A percentile compares a stretch with the other conserved stretches of the same genome.
phyloP scores from a whole-genome alignment of 2,888 invertebrate genomes.

The Sicus ferrugineus region DNA sequence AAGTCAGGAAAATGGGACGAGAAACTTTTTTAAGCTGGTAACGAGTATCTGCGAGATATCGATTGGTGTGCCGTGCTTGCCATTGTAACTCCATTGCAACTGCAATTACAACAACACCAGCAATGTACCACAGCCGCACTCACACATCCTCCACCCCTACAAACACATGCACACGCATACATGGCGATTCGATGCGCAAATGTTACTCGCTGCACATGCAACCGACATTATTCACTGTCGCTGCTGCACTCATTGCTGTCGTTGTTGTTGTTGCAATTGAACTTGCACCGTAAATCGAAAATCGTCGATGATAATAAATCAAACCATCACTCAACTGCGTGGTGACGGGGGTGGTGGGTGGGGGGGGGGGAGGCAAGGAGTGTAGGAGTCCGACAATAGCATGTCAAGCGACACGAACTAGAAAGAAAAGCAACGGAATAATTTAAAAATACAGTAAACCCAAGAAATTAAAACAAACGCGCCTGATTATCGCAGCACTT shows the following conservation, averaged over 20 bases:
- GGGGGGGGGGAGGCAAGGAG: neutral
- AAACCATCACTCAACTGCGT: constrained; percentile 24
- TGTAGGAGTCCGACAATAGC: no score
- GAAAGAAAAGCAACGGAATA: no score
- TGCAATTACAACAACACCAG: constrained; percentile 1
- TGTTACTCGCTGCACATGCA: neutral
- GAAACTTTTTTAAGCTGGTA: neutral
- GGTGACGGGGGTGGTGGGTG: neutral
- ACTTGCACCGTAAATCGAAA: constrained; percentile 16
- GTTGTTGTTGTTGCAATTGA: constrained; percentile 2
- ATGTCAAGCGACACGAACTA: no score
- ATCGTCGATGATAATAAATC: constrained; percentile 25
- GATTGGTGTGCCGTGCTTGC: neutral
- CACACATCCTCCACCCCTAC: neutral
- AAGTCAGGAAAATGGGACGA: neutral
- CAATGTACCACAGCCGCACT: constrained; percentile 3
- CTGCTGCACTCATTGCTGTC: neutral
- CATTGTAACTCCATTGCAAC: constrained; percentile 8
- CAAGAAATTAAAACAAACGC: no score
- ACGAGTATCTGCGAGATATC: constrained; percentile 19
- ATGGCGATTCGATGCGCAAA: neutral
- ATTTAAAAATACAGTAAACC: no score
- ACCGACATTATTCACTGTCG: constrained; percentile 19
- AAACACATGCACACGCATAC: neutral
- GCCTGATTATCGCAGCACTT: no score